A percentile compares a stretch with the other conserved stretches of the same genome.
Evolutionary conservation across 2,113 vertebrate genomes (phyloP).

Genomic region (Circaetus cinerascens): DNA sequence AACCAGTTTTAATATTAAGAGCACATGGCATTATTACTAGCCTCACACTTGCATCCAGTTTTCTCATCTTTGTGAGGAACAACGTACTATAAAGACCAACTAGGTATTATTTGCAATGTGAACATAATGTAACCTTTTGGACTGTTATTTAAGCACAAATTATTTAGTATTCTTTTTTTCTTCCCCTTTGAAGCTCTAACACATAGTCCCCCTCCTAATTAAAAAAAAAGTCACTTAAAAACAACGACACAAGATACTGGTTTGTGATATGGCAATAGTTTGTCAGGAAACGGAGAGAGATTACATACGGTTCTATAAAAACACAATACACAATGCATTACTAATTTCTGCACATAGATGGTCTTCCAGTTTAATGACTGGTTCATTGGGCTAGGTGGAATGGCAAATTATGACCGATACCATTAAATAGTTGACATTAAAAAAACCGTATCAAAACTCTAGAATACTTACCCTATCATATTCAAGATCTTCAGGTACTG

Average conservation of each 20-base stretch:
- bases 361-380: not conserved
- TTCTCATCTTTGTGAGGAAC: not conserved
- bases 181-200: not conserved
- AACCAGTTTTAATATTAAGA: not conserved
- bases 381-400: not conserved
- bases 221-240: not conserved
- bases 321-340: not conserved
- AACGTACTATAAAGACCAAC: not conserved
- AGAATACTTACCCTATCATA: conserved; percentile 64
- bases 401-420: not conserved
- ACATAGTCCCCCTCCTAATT: not conserved
- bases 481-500: conserved; percentile 66
- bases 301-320: not conserved
- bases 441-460: not conserved
- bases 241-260: not conserved
- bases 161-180: not conserved
- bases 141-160: not conserved
- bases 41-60: not conserved
- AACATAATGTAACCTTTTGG: not conserved
- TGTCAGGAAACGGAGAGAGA: not conserved
- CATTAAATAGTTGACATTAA: not conserved
- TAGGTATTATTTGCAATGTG: not conserved
- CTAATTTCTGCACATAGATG: not conserved
- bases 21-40: not conserved
- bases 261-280: not conserved